phyloP scores from a whole-genome alignment of 2,888 invertebrate genomes.

The Baronia brevicornis region DNA sequence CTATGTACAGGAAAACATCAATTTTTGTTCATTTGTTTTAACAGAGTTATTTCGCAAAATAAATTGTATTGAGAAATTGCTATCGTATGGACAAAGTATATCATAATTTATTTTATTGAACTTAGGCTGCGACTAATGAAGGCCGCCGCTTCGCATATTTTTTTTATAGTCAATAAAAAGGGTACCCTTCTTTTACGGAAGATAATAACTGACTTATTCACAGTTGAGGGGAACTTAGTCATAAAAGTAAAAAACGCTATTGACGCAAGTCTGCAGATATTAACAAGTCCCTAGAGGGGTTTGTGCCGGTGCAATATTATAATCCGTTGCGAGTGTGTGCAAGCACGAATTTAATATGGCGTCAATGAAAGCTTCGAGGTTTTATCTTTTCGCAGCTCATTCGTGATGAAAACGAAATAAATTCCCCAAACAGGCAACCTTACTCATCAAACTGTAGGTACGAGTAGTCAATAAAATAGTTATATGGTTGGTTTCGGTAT shows the following conservation, averaged over 20 bases:
- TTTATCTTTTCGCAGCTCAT: background rate
- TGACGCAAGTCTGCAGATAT: constrained; percentile 4
- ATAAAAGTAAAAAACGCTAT: constrained; percentile 9
- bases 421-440: constrained; percentile 20
- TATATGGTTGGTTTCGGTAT: constrained; percentile 37
- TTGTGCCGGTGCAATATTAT: constrained; percentile 12
- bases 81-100: constrained; percentile 6
- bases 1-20: constrained; percentile 12
- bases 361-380: background rate
- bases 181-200: constrained; percentile 3
- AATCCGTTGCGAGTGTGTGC: constrained; percentile 10
- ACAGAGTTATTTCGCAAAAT: constrained; percentile 13
- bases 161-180: background rate
- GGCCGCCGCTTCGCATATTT: constrained; percentile 4
- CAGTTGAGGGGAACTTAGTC: constrained; percentile 8
- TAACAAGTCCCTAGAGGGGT: constrained; percentile 7
- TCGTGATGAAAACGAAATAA: constrained; percentile 18
- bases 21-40: constrained; percentile 13
- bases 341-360: constrained; percentile 8
- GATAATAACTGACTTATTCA: constrained; percentile 12
- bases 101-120: constrained; percentile 14
- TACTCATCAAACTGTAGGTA: constrained; percentile 22
- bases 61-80: constrained; percentile 9
- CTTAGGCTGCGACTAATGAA: constrained; percentile 11
- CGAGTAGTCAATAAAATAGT: constrained; percentile 35